Base-by-base conservation (phyloP, 2,888 invertebrate species). In the Megaustenia siamemsis region DNA sequence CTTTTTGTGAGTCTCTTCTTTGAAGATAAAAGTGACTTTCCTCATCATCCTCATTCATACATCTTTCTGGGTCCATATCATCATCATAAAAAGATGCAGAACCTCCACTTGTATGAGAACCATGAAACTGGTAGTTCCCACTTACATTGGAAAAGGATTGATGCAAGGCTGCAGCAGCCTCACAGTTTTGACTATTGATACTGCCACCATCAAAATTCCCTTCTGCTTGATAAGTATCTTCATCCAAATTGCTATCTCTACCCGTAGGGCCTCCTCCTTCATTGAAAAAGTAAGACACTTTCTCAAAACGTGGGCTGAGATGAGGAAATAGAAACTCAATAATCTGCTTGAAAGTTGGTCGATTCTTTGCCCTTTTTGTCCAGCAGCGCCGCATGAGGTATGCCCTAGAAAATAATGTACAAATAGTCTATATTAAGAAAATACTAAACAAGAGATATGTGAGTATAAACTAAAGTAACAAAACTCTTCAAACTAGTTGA, bases 331-430 rank as follows among this genome's bases (percentile, higher is more conserved):
- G 95, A 92, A 96, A 95, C 87, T 96, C 96, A 89, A 97, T 96
- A 66, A 94, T 92, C 69, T 93, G 90, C 79, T 97, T 95, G 95
- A 99, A 99, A 84, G 96, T 95, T 43, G 99, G 99, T 85, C 99
- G 95, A 80, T 95, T 95, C 56, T 95, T 94, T 0, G 97, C 96
- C 90, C 97, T 96, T 94, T 97, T 97, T 91, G 96, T 96, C 99
- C 99, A 99, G 94, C 98, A 99, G 88, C 95, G 95, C 89, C 96
- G 95, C 99, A 99, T 99, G 88, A 99, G 95, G 89, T 96, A 96
- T 94, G 97, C 98, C 87, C 95, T 95, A 89, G 63, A 88, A 75
- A 53, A 69, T 38, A 83, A 49, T 49, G n/a, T 49, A 32, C 53
- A 1, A 73, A 73, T 45, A 71, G 28, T 45, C 82, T 2, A 80